Conservation (phyloP, 1,140 invertebrate species). For the Sminthurinus signatus region DNA sequence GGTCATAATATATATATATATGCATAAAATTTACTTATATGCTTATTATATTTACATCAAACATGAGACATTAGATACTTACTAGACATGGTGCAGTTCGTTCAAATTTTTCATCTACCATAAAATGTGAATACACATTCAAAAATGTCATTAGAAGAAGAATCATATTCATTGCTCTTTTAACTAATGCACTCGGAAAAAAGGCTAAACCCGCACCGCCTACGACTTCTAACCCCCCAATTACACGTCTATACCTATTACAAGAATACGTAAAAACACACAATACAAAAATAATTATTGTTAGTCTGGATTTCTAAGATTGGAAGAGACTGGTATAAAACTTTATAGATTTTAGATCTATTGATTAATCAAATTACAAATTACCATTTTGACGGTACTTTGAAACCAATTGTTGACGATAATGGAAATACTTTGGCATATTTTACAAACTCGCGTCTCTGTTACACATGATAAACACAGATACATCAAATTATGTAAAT, state of each 20-base stretch:
- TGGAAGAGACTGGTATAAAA: too few species aligned
- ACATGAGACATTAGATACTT: too few species aligned
- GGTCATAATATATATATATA: too few species aligned
- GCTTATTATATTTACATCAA: too few species aligned
- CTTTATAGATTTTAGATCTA: too few species aligned
- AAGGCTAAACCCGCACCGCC: slow-evolving; percentile 81
- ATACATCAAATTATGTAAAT: neutral
- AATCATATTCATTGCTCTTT: slow-evolving; percentile 77
- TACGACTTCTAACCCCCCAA: slow-evolving; percentile 81
- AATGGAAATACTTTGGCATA: slow-evolving; percentile 95
- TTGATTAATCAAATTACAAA: too few species aligned
- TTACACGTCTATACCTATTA: slow-evolving; percentile 73
- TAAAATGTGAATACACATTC: slow-evolving; percentile 86
- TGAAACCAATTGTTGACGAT: slow-evolving; percentile 57
- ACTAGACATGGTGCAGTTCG: slow-evolving; percentile 82
- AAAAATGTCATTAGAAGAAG: slow-evolving; percentile 75
- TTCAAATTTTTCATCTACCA: slow-evolving; percentile 88
- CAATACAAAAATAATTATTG: too few species aligned
- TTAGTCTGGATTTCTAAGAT: too few species aligned
- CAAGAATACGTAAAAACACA: too few species aligned
- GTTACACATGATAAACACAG: slow-evolving; percentile 47
- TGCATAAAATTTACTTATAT: too few species aligned
- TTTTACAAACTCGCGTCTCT: slow-evolving; percentile 94
- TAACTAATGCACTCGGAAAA: slow-evolving; percentile 82
- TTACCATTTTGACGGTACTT: slow-evolving; percentile 89